A percentile compares a stretch with the other conserved stretches of the same genome.
Evolutionary conservation across 2,113 vertebrate genomes (phyloP).

Genomic region (Crotalus viridis): DNA sequence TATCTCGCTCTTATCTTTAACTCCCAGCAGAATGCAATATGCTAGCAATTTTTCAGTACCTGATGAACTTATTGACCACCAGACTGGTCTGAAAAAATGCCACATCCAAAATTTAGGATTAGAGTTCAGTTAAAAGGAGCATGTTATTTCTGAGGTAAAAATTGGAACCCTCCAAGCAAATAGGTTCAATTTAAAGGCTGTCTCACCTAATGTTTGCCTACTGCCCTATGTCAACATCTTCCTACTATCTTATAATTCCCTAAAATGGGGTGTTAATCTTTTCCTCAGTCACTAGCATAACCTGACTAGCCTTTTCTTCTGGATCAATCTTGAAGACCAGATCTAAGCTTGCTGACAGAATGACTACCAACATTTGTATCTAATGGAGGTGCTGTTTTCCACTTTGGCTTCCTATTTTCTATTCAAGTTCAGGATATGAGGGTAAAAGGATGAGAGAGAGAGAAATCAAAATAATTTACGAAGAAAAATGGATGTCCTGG

Average conservation of each 20-base stretch:
- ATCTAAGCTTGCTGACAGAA: background rate
- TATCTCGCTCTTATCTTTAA: background rate
- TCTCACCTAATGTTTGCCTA: background rate
- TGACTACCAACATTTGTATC: background rate
- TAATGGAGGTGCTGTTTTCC: background rate
- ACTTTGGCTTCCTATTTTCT: background rate
- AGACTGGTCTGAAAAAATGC: background rate
- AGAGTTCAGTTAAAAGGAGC: background rate
- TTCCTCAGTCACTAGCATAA: background rate
- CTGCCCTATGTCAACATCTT: background rate
- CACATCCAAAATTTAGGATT: background rate
- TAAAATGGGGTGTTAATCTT: background rate
- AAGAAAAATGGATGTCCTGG: background rate
- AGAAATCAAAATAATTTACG: background rate
- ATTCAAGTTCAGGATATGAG: background rate
- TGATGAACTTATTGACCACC: background rate
- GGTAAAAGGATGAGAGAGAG: background rate
- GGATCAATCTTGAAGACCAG: background rate
- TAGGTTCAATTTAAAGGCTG: background rate
- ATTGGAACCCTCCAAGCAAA: background rate
- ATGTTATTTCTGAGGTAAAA: background rate
- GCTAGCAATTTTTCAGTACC: background rate
- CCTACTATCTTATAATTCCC: background rate
- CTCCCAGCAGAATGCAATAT: background rate
- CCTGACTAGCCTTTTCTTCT: background rate